Base-by-base conservation (phyloP, 2,797 vertebrate species). In the Hydrolagus colliei region DNA sequence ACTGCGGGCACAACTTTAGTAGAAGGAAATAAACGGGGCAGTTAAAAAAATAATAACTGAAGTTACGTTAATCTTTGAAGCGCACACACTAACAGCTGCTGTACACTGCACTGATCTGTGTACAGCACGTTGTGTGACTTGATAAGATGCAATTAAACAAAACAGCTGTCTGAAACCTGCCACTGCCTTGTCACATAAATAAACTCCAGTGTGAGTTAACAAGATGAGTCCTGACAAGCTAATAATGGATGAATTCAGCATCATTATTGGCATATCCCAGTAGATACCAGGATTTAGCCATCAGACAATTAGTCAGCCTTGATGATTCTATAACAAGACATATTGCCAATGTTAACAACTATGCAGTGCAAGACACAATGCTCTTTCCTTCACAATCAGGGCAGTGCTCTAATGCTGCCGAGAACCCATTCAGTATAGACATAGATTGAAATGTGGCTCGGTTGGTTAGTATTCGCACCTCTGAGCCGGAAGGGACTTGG, bases 161-260 rank as follows among this genome's bases (percentile, higher is more conserved):
- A 93, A 89, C 94, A 94, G 94, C 93, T 95, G 94, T 94, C 91
- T 90, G 89, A 92, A 92, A 93, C 92, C 92, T 93, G 92, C 91
- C 92, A 89, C 89, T 90, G 89, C 87, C 86, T 90, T 92, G 91
- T 91, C 89, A 90, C 91, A 86, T 87, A 90, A 90, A 90, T 90
- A 90, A 90, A 89, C 89, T 88, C 88, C 88, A 89, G 87, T 88
- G 89, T 89, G 88, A 86, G 86, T 85, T 89, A 89, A 92, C 89
- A 88, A 89, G 86, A 88, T 87, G 63, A 87, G 86, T 88, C 86
- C 35, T 82, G 86, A 85, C 78, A 86, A 86, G 77, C 77, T 86
- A 84, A 87, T 86, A 78, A 86, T 86, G 71, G 78, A 73, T 67
- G 32, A 52, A 85, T 76, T 77, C 87, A 72, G 67, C 22, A 84